Evolutionary conservation across 2,113 vertebrate species (phyloP), one percentile per base, ranked within the genome.

Genomic region (Paralichthys olivaceus): DNA sequence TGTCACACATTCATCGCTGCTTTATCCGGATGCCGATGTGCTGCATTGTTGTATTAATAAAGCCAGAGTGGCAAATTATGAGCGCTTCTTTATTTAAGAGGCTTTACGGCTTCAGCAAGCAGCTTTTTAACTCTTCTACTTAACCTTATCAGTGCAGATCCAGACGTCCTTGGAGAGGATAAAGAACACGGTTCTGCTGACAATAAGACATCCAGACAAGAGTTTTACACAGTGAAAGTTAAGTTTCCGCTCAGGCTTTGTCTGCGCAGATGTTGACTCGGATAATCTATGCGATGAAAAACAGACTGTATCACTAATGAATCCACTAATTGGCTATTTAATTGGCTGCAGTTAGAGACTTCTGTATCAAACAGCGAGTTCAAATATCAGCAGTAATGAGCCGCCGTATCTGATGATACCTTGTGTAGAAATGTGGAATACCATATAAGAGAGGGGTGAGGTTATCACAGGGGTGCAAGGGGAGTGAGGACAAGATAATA

Each of bases 291-390:
- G 77, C 23, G 66, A 28, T 14, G 12, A 56, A 23, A 86, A 59
- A 75, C 0, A 78, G 14, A 66, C 9, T 14, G 59, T 63, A 75
- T 72, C 32, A 22, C 37, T 69, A 74, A 77, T 75, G 55, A 87
- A 83, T 77, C n/a, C 58, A 61, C 81, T 90, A 88, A 90, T 84
- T 85, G 75, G 61, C 79, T 71, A 26, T 78, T 87, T 90, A 87
- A 89, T 84, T 91, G 74, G 58, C 77, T 69, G 55, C 77, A 64
- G 71, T 85, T 69, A 66, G 45, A 85, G 63, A 73, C 77, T 69
- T 76, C 47, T 75, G 68, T 72, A 77, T 84, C 63, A 87, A 86
- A 90, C 45, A 61, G 40, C 9, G 45, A 76, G 72, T 54, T 74
- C 28, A 83, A 80, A 82, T 29, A 89, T 66, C 34, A 66, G 73